A percentile compares a stretch with the other conserved stretches of the same genome.
Evolutionary conservation across 2,797 vertebrate species (phyloP).

Genomic region (Otus scops): DNA sequence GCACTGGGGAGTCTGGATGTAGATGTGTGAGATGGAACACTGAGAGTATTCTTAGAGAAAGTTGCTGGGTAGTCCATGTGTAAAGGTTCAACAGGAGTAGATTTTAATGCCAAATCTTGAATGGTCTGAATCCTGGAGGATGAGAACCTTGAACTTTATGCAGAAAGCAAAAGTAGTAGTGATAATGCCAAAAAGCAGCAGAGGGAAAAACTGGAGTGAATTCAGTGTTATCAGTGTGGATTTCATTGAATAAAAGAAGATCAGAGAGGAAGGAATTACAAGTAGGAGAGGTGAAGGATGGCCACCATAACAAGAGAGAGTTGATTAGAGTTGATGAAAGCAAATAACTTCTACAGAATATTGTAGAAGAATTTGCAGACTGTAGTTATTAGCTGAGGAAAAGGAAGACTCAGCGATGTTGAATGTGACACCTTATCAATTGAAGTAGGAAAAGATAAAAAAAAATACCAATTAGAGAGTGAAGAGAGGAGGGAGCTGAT

Average conservation of each 20-base stretch:
- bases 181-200: neutral
- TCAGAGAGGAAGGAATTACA: neutral
- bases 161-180: neutral
- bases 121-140: neutral
- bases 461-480: neutral
- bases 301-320: neutral
- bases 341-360: neutral
- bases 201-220: neutral
- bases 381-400: neutral
- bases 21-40: neutral
- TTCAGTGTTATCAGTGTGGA: neutral
- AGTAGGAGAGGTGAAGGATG: neutral
- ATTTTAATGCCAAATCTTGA: neutral
- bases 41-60: neutral
- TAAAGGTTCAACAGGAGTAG: neutral
- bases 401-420: neutral
- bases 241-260: neutral
- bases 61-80: neutral
- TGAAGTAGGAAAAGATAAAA: neutral
- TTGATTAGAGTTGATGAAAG: neutral
- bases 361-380: neutral
- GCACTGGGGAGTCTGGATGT: fast-evolving
- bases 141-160: neutral
- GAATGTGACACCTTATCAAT: neutral
- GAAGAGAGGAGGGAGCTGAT: neutral